Base-by-base conservation (phyloP, 2,888 invertebrate species). In the Apotomis betuletana region DNA sequence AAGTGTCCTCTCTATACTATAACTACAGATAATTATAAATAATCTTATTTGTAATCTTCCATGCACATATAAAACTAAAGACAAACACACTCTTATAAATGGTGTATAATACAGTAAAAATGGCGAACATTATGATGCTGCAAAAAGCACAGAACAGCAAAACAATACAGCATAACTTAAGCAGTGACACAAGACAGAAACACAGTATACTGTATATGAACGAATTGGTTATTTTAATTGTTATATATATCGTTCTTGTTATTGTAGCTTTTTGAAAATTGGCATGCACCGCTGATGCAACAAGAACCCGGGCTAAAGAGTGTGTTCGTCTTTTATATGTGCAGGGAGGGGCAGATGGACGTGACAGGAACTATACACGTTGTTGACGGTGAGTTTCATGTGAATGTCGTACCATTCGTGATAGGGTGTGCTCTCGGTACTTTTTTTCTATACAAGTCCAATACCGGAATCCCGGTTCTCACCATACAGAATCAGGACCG, bases 311-410 rank as follows among this genome's bases (percentile, higher is more conserved):
- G 83, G 83, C 82, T 87, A 86, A 87, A 90, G 93, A 92, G 94
- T 94, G 94, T 93, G 93, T 90, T 90, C 87, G 92, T 90, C 91
- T 90, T 87, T 93, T 93, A 93, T 92, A 90, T 93, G 93, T 92
- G 93, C 93, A 93, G 93, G 93, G 90, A 87, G 80, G 82, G 83
- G 82, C 75, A 78, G 80, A 81, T 77, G 79, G 82, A 70, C 77
- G 75, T 70, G 83, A 78, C 76, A 79, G 77, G 77, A 74, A 77
- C 77, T 77, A 76, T 75, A 80, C 80, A 74, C 77, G 76, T 44
- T 75, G 78, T 61, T 59, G 3, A 79, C 78, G 86, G 87, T 87
- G 83, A 88, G 88, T 83, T 76, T 60, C 5, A 70, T 63, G 70
- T 74, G n/a, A 5, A 13, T 44, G 58, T 59, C 15, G 41, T 65